Conservation (phyloP, 2,888 invertebrate species). For the Dynastes grantii region DNA sequence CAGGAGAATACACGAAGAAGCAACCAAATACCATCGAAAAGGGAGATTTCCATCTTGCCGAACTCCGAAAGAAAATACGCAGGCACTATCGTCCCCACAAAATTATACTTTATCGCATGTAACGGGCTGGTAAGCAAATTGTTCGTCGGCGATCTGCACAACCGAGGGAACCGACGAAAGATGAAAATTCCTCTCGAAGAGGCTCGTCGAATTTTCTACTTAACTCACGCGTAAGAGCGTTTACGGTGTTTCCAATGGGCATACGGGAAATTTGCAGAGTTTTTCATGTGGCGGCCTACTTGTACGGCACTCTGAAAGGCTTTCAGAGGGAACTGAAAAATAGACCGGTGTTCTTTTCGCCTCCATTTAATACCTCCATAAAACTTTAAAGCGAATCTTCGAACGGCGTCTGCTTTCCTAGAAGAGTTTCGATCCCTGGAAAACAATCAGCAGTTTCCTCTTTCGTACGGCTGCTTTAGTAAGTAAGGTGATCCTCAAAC, state of each 20-base stretch:
- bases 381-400: not conserved
- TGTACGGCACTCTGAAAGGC: not conserved
- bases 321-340: not conserved
- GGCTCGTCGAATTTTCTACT: slow-evolving; percentile 8
- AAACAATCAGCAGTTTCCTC: slow-evolving; percentile 4
- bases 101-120: slow-evolving; percentile 23
- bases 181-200: slow-evolving; percentile 2
- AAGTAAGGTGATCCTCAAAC: not conserved
- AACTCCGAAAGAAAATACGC: slow-evolving; percentile 10
- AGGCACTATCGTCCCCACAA: not conserved
- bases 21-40: not conserved
- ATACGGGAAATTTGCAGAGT: slow-evolving; percentile 18
- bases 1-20: not conserved
- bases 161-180: not conserved
- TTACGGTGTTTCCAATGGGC: not conserved
- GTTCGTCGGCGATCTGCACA: slow-evolving; percentile 7
- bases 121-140: slow-evolving; percentile 15
- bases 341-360: slow-evolving; percentile 10
- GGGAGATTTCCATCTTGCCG: not conserved
- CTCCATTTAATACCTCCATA: not conserved
- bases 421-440: not conserved
- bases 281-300: not conserved
- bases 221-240: slow-evolving; percentile 15
- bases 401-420: not conserved
- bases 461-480: not conserved